Conservation (phyloP, 64 coral and sea anemone genomes). For the Cladopsammia gracilis region DNA sequence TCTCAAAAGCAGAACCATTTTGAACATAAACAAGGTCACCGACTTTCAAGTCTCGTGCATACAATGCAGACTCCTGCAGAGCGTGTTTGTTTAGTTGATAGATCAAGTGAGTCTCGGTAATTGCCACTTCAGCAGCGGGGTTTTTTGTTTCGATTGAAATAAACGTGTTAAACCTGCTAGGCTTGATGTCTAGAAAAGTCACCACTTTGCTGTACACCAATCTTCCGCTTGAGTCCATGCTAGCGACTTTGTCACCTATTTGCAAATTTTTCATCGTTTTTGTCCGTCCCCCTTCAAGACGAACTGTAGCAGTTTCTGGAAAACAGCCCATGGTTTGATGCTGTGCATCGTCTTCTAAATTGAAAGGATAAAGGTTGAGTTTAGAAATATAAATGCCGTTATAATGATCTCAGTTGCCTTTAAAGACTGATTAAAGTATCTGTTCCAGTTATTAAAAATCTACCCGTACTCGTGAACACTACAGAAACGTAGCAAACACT, state of each 20-base stretch:
- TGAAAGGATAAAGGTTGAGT: background rate
- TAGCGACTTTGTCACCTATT: slow-evolving; percentile 79
- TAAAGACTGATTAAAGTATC: too few species aligned
- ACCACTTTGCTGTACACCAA: slow-evolving; percentile 76
- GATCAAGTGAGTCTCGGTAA: slow-evolving; percentile 89
- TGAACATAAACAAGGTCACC: slow-evolving; percentile 83
- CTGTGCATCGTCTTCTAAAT: slow-evolving; percentile 35
- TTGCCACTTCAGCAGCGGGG: slow-evolving; percentile 65
- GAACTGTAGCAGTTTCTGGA: slow-evolving; percentile 61
- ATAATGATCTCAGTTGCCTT: background rate
- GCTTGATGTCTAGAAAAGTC: slow-evolving; percentile 83
- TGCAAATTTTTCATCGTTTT: slow-evolving; percentile 72
- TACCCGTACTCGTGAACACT: too few species aligned
- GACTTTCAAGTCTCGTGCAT: slow-evolving; percentile 60
- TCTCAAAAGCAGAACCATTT: slow-evolving; percentile 27
- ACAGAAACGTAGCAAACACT: too few species aligned
- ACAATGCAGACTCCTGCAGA: slow-evolving; percentile 37
- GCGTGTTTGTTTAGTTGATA: slow-evolving; percentile 93
- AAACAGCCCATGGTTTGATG: slow-evolving; percentile 55
- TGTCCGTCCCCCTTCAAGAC: slow-evolving; percentile 52
- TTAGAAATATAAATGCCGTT: background rate
- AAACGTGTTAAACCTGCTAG: slow-evolving; percentile 27
- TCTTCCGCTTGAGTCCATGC: slow-evolving; percentile 62
- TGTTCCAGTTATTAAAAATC: too few species aligned
- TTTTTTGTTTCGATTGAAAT: slow-evolving; percentile 66